Evolutionary conservation across 1,140 invertebrate genomes (phyloP), one percentile per base, ranked within the genome.

Genomic region (Tenebrio molitor): DNA sequence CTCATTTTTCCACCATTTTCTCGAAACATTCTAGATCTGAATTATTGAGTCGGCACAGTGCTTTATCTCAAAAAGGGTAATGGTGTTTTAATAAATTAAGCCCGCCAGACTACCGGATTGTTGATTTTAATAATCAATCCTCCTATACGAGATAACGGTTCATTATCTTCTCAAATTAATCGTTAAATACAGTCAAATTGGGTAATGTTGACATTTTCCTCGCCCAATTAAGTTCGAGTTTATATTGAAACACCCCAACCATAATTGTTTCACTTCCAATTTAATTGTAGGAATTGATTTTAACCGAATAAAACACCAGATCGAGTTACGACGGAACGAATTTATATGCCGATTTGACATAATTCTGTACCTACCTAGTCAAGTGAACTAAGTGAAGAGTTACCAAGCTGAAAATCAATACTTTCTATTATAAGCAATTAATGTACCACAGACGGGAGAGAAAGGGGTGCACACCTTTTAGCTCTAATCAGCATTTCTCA

Each of bases 241-340:
- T 23, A 58, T 25, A 58, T 4, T 12, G 23, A 58, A 58, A 19
- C 46, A 53, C 46, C 17, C 19, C 46, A 53, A 53, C 23, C 29
- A 58, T 58, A 58, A 58, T 29, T 58, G 50, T 23, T 33, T 29
- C 50, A 58, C 10, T 14, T 58, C 19, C 50, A 58, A 53, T 53
- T 23, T 17, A 29, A 53, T 53, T 23, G 21, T 19, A 10, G 17
- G 19, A 53, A 53, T 53, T 23, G 50, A 58, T 34, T 25, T 6
- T 58, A 58, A 12, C 50, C 29, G 50, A 58, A 58, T 58, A 58
- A 58, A 58, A 58, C 50, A 34, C 50, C 16, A 58, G 21, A 58
- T 58, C 19, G 23, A 34, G 50, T 58, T 58, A 1, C 2, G n/a
- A 4, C 23, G 21, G n/a, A 58, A 50, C 36, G 12, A 39, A 39